Evolutionary conservation across 1,140 invertebrate genomes (phyloP), one percentile per base, ranked within the genome.

Genomic region (Asbolus verrucosus): DNA sequence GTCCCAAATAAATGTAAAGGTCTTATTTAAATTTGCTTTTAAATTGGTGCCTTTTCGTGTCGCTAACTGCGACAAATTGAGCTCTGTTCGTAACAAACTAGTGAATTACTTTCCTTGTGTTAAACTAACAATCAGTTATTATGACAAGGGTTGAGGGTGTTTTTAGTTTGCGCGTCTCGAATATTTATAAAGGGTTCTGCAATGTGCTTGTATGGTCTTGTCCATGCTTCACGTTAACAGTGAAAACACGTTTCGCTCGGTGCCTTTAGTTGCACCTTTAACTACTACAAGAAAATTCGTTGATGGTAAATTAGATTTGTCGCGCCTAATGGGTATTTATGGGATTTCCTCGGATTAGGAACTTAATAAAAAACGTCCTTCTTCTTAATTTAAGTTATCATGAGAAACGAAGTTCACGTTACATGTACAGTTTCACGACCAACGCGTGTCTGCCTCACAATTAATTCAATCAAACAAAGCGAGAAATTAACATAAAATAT

Each of bases 231-330:
- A 54, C 46, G 19, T 54, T 54, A 54, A 54, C 27, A 54, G 27
- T 54, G 46, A 54, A 54, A 54, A 24, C 46, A 54, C 46, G 46
- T 54, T 54, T 27, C 46, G 21, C 27, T 43, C 27, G 15, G 19
- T 21, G 5, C n/a, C 27, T 8, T 27, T 54, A 27, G 46, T 31
- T 54, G 46, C 46, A 54, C 21, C 46, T 54, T 11, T 14, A 54
- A 54, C 19, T 16, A 27, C 46, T 24, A 21, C 19, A 54, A 16
- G 46, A 27, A 27, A 54, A 54, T 54, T 54, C 27, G 46, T 54
- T 54, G 46, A 54, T 27, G 46, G 46, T 54, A 54, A 54, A 54
- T 54, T 54, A 54, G 46, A 54, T 54, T 54, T 54, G 46, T 54
- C 46, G 19, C 46, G 19, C 19, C 33, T 54, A 54, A 54, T 54